A percentile compares a stretch with the other conserved stretches of the same genome.
These are phyloP conservation scores for Salpingus planirostris DNA, from an alignment of 2,888 invertebrate genomes.

Conservation along the genomic window DNA sequence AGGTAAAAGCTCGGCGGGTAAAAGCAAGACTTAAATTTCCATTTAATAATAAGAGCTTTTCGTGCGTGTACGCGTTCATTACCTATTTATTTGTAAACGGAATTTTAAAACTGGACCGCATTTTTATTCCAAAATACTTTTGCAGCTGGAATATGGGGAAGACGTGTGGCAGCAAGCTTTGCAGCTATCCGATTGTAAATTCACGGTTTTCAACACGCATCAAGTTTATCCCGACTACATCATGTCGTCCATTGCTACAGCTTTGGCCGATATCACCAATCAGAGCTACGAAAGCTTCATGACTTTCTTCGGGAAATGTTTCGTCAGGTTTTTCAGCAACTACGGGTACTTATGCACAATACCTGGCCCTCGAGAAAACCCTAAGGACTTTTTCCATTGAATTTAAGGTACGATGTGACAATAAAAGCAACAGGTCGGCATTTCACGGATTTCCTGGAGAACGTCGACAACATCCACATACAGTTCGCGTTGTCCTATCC, in stretches of 20 bases:
- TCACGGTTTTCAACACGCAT: conserved; percentile 70
- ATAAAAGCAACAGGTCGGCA: conserved; percentile 81
- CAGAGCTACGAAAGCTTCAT: conserved; percentile 67
- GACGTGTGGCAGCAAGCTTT: conserved; percentile 67
- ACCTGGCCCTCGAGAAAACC: too few species aligned
- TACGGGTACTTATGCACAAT: conserved; percentile 71
- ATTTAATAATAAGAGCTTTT: too few species aligned
- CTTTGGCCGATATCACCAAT: conserved; percentile 55
- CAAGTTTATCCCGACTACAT: conserved; percentile 76
- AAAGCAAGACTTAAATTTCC: too few species aligned
- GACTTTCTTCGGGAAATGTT: conserved; percentile 83
- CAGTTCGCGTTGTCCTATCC: conserved; percentile 90
- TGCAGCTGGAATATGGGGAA: conserved; percentile 70
- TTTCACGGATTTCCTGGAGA: conserved; percentile 85
- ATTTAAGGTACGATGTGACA: conserved; percentile 68
- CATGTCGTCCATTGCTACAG: conserved; percentile 72
- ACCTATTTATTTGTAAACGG: background rate
- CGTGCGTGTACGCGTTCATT: background rate
- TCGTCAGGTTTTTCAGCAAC: conserved; percentile 81
- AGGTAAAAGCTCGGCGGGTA: too few species aligned
- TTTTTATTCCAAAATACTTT: conserved; percentile 12
- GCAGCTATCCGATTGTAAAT: conserved; percentile 60
- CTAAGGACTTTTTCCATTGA: too few species aligned
- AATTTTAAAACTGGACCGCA: background rate
- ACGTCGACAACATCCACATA: conserved; percentile 85